Conservation (phyloP, 2,888 invertebrate species). For the Pyrgus malvae region DNA sequence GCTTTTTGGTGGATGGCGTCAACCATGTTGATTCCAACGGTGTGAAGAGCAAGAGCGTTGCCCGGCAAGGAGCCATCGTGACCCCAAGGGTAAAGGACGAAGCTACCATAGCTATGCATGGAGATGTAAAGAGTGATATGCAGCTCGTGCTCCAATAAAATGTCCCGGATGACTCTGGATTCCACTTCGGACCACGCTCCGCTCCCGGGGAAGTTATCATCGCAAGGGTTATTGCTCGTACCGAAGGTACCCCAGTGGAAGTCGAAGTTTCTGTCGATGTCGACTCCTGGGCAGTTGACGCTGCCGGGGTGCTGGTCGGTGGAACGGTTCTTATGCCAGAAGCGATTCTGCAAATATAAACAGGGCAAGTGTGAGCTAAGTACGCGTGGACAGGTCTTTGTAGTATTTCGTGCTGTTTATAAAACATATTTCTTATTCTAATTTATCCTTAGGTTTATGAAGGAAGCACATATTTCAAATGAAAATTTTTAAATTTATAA, state of each 20-base stretch:
- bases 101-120: conserved; percentile 88
- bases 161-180: conserved; percentile 80
- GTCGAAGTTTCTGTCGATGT: conserved; percentile 89
- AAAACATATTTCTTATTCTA: too few relatives aligned
- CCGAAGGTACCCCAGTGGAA: conserved; percentile 85
- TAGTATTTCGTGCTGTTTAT: not conserved
- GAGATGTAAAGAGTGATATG: conserved; percentile 85
- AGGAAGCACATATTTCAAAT: too few relatives aligned
- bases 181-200: conserved; percentile 86
- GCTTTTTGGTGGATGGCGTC: conserved; percentile 60
- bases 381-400: too few relatives aligned
- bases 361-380: too few relatives aligned
- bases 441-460: too few relatives aligned
- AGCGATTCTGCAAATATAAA: conserved; percentile 66
- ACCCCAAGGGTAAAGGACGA: conserved; percentile 86
- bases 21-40: conserved; percentile 61
- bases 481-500: too few relatives aligned
- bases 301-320: conserved; percentile 49
- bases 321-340: conserved; percentile 87
- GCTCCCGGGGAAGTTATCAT: conserved; percentile 83
- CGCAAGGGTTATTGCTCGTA: conserved; percentile 77
- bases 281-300: conserved; percentile 84
- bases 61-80: conserved; percentile 75
- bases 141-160: conserved; percentile 71
- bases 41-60: conserved; percentile 67